These are phyloP conservation scores for Lepus timidus DNA, from an alignment of 2,113 vertebrate genomes.

Conservation along the genomic window DNA sequence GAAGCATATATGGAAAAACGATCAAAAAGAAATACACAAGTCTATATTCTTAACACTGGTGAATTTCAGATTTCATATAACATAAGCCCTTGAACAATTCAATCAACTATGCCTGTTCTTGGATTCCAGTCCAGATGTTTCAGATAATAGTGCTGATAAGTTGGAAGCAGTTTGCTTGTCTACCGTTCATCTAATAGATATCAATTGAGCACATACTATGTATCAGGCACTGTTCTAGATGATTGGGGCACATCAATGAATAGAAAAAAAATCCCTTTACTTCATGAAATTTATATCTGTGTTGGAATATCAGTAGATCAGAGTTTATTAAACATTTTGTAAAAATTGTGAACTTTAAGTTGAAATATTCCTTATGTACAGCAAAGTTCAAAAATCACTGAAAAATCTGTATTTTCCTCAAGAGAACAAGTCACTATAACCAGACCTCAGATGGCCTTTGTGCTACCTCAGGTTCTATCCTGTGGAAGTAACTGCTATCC, in stretches of 20 bases:
- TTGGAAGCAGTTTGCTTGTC: background rate
- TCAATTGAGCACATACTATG: background rate
- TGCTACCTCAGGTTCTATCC: background rate
- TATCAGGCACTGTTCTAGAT: background rate
- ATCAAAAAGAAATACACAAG: background rate
- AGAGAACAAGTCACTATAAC: background rate
- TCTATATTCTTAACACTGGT: background rate
- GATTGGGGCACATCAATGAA: background rate
- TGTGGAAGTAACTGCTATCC: background rate
- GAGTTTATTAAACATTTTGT: conserved; percentile 30
- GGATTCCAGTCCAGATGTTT: conserved; percentile 36
- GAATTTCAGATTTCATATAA: background rate
- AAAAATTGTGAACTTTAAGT: conserved; percentile 23
- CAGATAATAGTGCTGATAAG: background rate
- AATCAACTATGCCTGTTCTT: background rate
- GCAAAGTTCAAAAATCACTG: background rate
- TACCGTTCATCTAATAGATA: conserved; percentile 19
- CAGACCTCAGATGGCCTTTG: background rate
- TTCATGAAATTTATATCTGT: conserved; percentile 39
- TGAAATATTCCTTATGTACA: conserved; percentile 17
- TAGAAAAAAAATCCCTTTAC: conserved; percentile 14
- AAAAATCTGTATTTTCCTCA: conserved; percentile 44
- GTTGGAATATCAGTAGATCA: conserved; percentile 3
- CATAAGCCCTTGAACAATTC: background rate
- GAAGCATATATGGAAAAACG: conserved; percentile 42